Evolutionary conservation across 2,113 vertebrate genomes (phyloP), one percentile per base, ranked within the genome.

Genomic region (Chloropsis hardwickii): DNA sequence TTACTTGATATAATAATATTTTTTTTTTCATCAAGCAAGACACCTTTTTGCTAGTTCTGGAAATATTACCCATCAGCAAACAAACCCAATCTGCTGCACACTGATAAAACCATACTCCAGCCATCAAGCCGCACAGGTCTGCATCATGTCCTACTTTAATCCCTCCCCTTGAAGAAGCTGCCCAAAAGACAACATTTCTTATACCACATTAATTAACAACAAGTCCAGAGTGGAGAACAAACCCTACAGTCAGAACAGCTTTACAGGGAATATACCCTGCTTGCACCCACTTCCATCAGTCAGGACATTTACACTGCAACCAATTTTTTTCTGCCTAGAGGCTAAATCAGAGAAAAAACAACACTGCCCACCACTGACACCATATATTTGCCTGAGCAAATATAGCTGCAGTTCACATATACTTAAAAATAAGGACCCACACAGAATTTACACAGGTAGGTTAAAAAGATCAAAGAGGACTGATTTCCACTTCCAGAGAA

Each of bases 391-490:
- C 3, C 54, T 29, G 10, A 86, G 39, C 23, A 77, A 89, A 83
- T 7, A 72, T 0, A 73, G 60, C 22, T 35, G 33, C 18, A 50
- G 4, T 69, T 54, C 14, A 73, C 7, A 47, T 1, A 11, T 1
- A 45, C 17, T 57, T 57, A n/a, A 76, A 74, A 70, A 45, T 28
- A 60, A 51, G 20, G 11, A 45, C 29, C 15, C 24, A 28, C 27
- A 44, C 4, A 42, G 29, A 74, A 86, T 13, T 71, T 14, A 65
- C 53, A 70, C 8, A 76, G 11, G 40, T 14, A 57, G 27, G 31
- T 61, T 76, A 71, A 94, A 74, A 80, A 23, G 42, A 47, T 5
- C 40, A 23, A 65, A 79, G 33, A 79, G 44, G 17, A 37, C 5
- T n/a, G 56, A 64, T 24, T 58, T 10, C 7, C 16, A 47, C 7